Evolutionary conservation across 2,797 vertebrate species (phyloP).

Genomic region (Nothura maculosa): DNA sequence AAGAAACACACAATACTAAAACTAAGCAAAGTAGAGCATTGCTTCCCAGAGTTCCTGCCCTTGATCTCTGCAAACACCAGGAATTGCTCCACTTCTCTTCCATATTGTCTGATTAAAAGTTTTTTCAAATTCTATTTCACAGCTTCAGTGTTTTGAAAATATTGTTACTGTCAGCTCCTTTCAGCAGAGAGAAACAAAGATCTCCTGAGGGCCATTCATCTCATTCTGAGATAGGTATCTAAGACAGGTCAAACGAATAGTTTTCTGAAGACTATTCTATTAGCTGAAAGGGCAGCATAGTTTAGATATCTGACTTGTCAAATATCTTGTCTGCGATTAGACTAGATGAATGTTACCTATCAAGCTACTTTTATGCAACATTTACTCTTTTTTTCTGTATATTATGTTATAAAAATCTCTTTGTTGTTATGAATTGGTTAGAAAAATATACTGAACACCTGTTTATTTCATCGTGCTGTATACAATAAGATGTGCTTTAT

Average conservation of each 20-base stretch:
- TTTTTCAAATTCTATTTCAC: conserved; percentile 20
- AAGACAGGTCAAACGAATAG: conserved; percentile 33
- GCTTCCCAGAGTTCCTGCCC: background rate
- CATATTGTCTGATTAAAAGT: background rate
- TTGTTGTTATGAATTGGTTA: background rate
- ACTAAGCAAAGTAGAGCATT: background rate
- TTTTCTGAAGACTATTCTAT: conserved; percentile 20
- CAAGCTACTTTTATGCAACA: background rate
- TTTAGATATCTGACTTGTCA: conserved; percentile 1
- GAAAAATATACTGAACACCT: background rate
- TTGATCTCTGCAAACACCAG: background rate
- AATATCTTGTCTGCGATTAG: conserved; percentile 47
- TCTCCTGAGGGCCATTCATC: conserved; percentile 1
- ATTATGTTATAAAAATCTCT: background rate
- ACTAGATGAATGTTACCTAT: background rate
- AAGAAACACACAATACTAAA: background rate
- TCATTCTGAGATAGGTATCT: background rate
- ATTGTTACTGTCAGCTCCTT: conserved; percentile 23
- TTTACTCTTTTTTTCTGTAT: background rate
- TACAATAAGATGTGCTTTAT: background rate
- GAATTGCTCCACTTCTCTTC: background rate
- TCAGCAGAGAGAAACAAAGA: background rate
- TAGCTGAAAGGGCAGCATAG: conserved; percentile 13
- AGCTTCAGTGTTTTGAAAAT: conserved; percentile 32
- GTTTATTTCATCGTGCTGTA: background rate